Evolutionary conservation across 2,797 vertebrate species (phyloP), one percentile per base, ranked within the genome.

Genomic region (Erithacus rubecula): DNA sequence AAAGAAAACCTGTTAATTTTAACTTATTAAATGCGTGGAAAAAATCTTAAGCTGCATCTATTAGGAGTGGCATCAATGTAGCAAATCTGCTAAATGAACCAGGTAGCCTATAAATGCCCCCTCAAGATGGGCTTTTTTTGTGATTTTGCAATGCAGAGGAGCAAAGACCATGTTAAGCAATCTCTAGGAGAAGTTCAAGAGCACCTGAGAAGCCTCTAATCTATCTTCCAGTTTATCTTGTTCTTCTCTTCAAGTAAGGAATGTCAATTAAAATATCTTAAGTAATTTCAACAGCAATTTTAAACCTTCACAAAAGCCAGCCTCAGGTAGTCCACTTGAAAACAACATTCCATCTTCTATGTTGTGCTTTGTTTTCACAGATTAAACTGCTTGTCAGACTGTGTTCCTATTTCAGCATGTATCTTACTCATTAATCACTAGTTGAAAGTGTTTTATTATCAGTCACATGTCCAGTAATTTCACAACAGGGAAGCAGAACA

Each of bases 191-290:
- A 90, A 37, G 20, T 83, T 70, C 43, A 62, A 80, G n/a, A 95
- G 64, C n/a, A 70, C 27, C 51, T 68, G 23, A 87, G 58, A 75
- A 91, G n/a, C 23, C 55, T 91, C 53, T 83, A 81, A 91, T 69
- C 76, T 81, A 15, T 49, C 53, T 94, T 85, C 39, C 64, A 83
- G 60, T 93, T 92, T 83, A 85, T 83, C 79, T 91, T 91, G 82
- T 78, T 94, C 56, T 87, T 77, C 62, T 46, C 43, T 68, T 78
- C 14, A 29, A 89, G 23, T 37, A 69, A 59, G 39, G 53, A 95
- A 94, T 80, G 68, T 37, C 75, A 90, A 90, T 85, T 58, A 91
- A 85, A 87, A 62, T 49, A 87, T 41, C 46, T 78, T 52, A 36
- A 83, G n/a, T 51, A 80, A 81, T 87, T 36, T 89, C 68, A 34